These are phyloP conservation scores for Scelioninae gen. 1 DNA, from an alignment of 2,888 invertebrate genomes.

Conservation along the genomic window DNA sequence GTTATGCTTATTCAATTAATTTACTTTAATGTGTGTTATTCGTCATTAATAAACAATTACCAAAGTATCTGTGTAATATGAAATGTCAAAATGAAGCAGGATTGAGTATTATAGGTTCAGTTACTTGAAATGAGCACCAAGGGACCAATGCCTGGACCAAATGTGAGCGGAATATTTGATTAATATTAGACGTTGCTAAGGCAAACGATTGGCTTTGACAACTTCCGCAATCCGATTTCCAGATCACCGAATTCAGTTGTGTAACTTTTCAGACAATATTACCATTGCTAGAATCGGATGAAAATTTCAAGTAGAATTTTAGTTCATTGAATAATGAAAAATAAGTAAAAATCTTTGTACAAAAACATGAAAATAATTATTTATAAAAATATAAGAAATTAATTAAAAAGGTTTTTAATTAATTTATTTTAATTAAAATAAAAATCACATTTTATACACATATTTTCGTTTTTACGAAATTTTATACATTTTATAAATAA, in stretches of 20 bases:
- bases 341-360: too few relatives aligned
- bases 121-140: constrained; percentile 36
- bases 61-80: constrained; percentile 28
- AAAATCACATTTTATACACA: too few relatives aligned
- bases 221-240: background rate
- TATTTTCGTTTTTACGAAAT: too few relatives aligned
- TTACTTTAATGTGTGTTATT: constrained; percentile 21
- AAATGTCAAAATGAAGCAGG: constrained; percentile 41
- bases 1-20: constrained; percentile 27
- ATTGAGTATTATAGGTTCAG: constrained; percentile 40
- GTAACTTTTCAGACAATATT: background rate
- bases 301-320: too few relatives aligned
- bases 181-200: constrained; percentile 32
- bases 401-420: too few relatives aligned
- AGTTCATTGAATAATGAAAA: too few relatives aligned
- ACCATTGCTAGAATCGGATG: background rate
- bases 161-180: constrained; percentile 36
- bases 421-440: too few relatives aligned
- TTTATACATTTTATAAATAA: too few relatives aligned
- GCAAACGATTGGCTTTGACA: constrained; percentile 8
- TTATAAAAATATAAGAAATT: too few relatives aligned
- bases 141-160: constrained; percentile 38
- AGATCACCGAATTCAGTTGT: background rate
- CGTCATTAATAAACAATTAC: constrained; percentile 48
- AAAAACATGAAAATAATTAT: too few relatives aligned